These are phyloP conservation scores for Hyperopisus bebe DNA, from an alignment of 2,113 vertebrate species.

Conservation along the genomic window DNA sequence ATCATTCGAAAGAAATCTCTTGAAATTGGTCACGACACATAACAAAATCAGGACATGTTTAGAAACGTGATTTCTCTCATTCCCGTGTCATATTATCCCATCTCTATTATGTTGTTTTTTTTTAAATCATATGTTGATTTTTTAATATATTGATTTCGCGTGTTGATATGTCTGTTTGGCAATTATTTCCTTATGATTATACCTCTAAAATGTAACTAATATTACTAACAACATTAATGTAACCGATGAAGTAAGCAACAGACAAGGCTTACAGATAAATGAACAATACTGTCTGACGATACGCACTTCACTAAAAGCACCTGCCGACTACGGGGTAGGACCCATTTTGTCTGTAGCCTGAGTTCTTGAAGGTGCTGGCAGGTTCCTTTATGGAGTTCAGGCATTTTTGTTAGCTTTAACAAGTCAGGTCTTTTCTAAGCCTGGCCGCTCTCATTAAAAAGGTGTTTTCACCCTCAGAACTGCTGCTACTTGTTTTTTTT, in stretches of 20 bases:
- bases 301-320: not conserved
- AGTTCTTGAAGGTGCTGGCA: not conserved
- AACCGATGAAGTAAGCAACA: not conserved
- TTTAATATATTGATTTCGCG: not conserved
- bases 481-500: not conserved
- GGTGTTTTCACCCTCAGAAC: not conserved
- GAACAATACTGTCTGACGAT: not conserved
- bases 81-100: not conserved
- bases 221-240: not conserved
- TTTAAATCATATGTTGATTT: not conserved
- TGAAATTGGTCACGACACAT: not conserved
- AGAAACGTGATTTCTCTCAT: not conserved
- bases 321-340: not conserved
- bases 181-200: not conserved
- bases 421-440: not conserved
- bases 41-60: not conserved
- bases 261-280: not conserved
- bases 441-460: not conserved
- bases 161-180: not conserved
- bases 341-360: not conserved
- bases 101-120: not conserved
- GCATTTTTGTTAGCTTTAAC: not conserved
- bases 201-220: not conserved
- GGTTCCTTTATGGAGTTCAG: not conserved
- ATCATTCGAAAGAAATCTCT: not conserved